These are phyloP conservation scores for Oreotrochilus melanogaster DNA, from an alignment of 2,113 vertebrate genomes.

Conservation along the genomic window DNA sequence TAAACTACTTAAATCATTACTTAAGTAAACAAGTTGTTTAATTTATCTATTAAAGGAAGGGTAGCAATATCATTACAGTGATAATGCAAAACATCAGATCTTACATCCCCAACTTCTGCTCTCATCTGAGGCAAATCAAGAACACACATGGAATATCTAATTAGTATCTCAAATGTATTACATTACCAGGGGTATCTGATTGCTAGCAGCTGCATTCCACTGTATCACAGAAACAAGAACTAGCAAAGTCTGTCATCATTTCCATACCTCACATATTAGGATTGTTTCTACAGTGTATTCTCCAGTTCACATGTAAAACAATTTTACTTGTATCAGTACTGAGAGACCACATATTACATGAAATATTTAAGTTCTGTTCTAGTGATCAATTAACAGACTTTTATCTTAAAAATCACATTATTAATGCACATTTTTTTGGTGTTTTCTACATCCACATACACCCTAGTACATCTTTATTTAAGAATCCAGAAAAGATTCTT, in stretches of 20 bases:
- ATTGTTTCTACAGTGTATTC: not conserved
- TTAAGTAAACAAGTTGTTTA: constrained; percentile 24
- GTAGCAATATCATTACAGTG: not conserved
- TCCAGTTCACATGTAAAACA: not conserved
- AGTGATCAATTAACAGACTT: not conserved
- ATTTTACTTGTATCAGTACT: not conserved
- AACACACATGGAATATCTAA: not conserved
- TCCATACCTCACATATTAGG: not conserved
- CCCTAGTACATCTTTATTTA: not conserved
- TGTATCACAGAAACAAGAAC: not conserved
- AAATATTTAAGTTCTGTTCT: not conserved
- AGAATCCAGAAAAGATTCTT: not conserved
- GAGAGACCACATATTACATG: not conserved
- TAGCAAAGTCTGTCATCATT: not conserved
- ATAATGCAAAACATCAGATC: not conserved
- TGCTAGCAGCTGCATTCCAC: not conserved
- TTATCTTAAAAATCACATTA: not conserved
- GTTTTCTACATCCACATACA: not conserved
- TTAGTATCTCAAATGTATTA: not conserved
- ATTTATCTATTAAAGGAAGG: not conserved
- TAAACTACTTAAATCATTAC: constrained; percentile 25
- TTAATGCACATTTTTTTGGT: not conserved
- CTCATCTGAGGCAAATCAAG: not conserved
- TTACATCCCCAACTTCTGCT: not conserved
- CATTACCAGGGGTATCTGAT: not conserved